These are phyloP conservation scores for Cyprinus carpio DNA, from an alignment of 2,113 vertebrate species.

Conservation along the genomic window DNA sequence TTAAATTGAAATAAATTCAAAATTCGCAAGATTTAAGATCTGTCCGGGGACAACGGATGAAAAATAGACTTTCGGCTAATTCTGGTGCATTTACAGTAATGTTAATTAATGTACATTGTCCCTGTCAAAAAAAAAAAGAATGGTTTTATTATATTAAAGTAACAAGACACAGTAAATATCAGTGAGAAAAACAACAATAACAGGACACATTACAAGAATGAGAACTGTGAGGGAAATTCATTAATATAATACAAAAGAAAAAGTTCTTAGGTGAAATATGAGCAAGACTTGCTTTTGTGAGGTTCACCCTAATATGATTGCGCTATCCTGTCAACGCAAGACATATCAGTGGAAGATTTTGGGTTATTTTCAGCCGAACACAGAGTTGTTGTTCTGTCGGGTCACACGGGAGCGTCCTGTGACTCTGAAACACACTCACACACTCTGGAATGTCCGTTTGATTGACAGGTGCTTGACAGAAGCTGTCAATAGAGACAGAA, in stretches of 20 bases:
- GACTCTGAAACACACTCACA: slow-evolving; percentile 61
- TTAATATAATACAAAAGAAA: too few relatives aligned
- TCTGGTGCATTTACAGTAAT: too few relatives aligned
- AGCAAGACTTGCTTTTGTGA: not conserved
- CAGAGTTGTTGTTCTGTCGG: slow-evolving; percentile 27
- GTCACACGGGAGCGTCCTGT: slow-evolving; percentile 56
- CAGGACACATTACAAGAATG: too few relatives aligned
- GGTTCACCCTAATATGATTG: not conserved
- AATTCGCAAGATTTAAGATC: too few relatives aligned
- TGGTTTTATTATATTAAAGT: not conserved
- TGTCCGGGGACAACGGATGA: too few relatives aligned
- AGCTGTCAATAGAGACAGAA: slow-evolving; percentile 40
- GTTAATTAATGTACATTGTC: too few relatives aligned
- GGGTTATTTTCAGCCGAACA: not conserved
- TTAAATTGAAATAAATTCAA: too few relatives aligned
- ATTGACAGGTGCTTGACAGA: slow-evolving; percentile 65
- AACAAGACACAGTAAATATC: not conserved
- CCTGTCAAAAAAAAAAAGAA: too few relatives aligned
- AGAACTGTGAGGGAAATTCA: too few relatives aligned
- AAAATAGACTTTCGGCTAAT: too few relatives aligned
- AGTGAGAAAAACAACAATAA: too few relatives aligned
- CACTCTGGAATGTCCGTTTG: slow-evolving; percentile 48
- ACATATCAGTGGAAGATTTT: not conserved
- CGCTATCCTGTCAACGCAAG: not conserved
- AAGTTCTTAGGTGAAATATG: not conserved